Percentiles rank a stretch among this genome's conserved stretches.
phyloP scores from a whole-genome alignment of 2,113 vertebrate genomes.

The Donacobius atricapilla region DNA sequence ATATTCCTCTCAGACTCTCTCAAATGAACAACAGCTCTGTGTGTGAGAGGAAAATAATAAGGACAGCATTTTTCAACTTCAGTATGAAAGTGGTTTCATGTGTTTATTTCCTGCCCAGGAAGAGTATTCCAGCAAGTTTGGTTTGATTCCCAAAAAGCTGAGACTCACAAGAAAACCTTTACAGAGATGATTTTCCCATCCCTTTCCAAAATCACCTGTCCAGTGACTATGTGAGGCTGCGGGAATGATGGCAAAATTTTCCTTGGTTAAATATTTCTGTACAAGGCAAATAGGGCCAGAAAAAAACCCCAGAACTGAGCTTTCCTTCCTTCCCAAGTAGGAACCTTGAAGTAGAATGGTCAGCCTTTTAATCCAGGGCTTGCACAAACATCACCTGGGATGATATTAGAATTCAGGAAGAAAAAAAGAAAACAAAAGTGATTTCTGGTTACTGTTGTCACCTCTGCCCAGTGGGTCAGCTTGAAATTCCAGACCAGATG shows the following conservation, averaged over 20 bases:
- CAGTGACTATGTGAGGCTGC: neutral
- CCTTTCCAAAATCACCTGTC: neutral
- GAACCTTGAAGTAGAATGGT: neutral
- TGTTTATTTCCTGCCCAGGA: neutral
- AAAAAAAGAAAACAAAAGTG: no score
- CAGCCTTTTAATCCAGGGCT: neutral
- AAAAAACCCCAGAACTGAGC: fast-evolving
- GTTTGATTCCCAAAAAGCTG: neutral
- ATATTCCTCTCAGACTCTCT: neutral
- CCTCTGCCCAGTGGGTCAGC: neutral
- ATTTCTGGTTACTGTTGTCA: neutral
- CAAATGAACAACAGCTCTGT: neutral
- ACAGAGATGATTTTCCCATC: neutral
- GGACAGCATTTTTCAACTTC: neutral
- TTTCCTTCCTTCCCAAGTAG: neutral
- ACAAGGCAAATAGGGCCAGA: neutral
- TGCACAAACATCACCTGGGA: neutral
- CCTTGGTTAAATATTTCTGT: neutral
- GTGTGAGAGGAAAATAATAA: neutral
- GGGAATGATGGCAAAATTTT: neutral
- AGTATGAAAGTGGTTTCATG: neutral
- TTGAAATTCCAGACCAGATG: neutral
- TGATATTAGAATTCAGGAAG: neutral
- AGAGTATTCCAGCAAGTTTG: neutral
- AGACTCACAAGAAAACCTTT: neutral